phyloP scores from a whole-genome alignment of 2,797 vertebrate species.

The Lutjanus argentimaculatus region DNA sequence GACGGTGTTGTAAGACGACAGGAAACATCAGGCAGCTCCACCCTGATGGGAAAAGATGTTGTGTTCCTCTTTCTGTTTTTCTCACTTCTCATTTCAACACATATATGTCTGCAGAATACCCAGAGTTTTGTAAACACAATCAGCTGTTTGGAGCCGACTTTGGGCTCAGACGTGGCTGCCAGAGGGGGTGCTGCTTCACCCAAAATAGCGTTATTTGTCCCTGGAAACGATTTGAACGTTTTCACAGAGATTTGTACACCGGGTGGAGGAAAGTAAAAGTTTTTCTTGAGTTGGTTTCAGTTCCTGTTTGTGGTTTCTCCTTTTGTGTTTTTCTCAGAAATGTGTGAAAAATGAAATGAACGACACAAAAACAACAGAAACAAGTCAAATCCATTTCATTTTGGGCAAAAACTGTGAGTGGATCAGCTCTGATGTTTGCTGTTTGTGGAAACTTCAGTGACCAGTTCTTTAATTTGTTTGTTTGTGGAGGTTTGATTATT shows the following conservation, averaged over 20 bases:
- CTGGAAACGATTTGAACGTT: background rate
- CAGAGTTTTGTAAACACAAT: conserved; percentile 2
- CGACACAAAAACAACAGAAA: background rate
- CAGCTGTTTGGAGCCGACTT: background rate
- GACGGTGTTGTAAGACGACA: conserved; percentile 59
- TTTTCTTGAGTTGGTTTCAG: background rate
- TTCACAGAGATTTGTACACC: background rate
- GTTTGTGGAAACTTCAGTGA: background rate
- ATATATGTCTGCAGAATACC: background rate
- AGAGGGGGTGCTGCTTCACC: no score
- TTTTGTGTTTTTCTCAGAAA: conserved; percentile 13
- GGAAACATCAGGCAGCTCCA: conserved; percentile 66
- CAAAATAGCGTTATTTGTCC: background rate
- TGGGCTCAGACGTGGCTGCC: background rate
- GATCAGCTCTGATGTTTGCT: no score
- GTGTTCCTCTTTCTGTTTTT: conserved; percentile 51
- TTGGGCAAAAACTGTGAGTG: no score
- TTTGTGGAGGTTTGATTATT: background rate
- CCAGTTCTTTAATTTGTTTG: background rate
- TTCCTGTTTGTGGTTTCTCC: conserved; percentile 20
- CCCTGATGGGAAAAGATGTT: conserved; percentile 53
- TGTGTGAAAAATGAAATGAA: background rate
- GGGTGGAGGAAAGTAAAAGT: conserved; percentile 17
- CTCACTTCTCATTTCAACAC: conserved; percentile 11
- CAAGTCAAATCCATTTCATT: background rate